Evolutionary conservation across 2,888 invertebrate genomes (phyloP), one percentile per base, ranked within the genome.

Genomic region (Heteromyza rotundicornis): DNA sequence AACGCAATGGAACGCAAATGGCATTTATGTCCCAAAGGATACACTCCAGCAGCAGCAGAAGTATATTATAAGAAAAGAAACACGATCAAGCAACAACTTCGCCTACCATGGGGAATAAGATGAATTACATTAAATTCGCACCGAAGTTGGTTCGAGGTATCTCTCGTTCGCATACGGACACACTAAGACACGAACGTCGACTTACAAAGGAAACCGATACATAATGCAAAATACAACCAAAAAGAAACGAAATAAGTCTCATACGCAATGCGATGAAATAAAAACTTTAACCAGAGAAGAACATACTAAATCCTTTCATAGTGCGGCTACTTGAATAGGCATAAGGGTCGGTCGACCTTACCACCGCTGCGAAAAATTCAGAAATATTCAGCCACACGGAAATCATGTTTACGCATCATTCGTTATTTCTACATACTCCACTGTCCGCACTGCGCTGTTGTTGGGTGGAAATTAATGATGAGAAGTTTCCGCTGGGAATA

Each of bases 341-440:
- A 27, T 7, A 5, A 27, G 7, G 5, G 27, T 27, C 27, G 10
- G n/a, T n/a, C n/a, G n/a, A n/a, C n/a, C n/a, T n/a, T n/a, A n/a
- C n/a, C n/a, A n/a, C n/a, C n/a, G 27, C 27, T 5, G 27, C 27
- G 27, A 10, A 10, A 5, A 10, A 27, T 10, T 19, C 17, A 50
- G 65, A 55, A 68, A 76, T 22, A 77, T 72, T 77, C 74, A 77
- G 71, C 73, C 76, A 77, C 72, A 77, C 70, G 78, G 77, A 75
- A 75, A 76, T 75, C 78, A 73, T 75, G 74, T 77, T 74, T 78
- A 78, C 74, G 75, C 77, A 74, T 75, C 75, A 76, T 75, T 74
- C 73, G 14, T 36, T 69, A 60, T 71, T 70, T 60, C 64, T 22
- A 23, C 44, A n/a, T 14, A 35, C 47, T 67, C 54, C 65, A 64